Percentiles rank a stretch among this genome's conserved stretches.
Evolutionary conservation across 2,888 invertebrate genomes (phyloP).

Genomic region (Ormia ochracea): DNA sequence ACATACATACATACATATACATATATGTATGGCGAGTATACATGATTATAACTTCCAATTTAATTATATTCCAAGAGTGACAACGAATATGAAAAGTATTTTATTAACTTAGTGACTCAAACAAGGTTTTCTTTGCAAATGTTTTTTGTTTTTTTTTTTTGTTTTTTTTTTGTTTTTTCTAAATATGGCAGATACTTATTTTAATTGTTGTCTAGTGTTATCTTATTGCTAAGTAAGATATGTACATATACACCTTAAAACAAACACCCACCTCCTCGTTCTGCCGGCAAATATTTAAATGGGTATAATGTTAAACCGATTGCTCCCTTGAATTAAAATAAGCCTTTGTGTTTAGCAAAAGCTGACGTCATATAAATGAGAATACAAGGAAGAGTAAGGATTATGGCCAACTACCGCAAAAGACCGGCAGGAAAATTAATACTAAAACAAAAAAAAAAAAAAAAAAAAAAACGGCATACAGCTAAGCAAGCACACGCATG

Average conservation of each 20-base stretch:
- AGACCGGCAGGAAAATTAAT: slow-evolving; percentile 3
- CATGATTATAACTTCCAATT: slow-evolving; percentile 56
- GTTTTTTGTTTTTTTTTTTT: neutral
- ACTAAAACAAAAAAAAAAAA: too few relatives aligned
- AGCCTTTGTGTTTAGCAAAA: neutral
- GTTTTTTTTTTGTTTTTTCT: neutral
- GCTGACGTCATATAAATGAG: slow-evolving; percentile 38
- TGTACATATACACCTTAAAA: slow-evolving; percentile 34
- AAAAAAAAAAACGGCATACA: neutral
- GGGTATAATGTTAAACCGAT: slow-evolving; percentile 1
- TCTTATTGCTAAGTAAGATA: slow-evolving; percentile 40
- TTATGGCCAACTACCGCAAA: slow-evolving; percentile 27
- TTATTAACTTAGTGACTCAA: slow-evolving; percentile 48
- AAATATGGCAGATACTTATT: slow-evolving; percentile 25
- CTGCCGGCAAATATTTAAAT: neutral
- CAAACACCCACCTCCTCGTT: neutral
- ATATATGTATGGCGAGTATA: too few relatives aligned
- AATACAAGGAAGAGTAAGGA: neutral
- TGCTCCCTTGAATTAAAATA: neutral
- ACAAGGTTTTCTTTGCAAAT: slow-evolving; percentile 17
- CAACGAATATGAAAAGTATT: slow-evolving; percentile 1
- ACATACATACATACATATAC: too few relatives aligned
- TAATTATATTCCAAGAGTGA: slow-evolving; percentile 47
- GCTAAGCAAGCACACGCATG: slow-evolving; percentile 49
- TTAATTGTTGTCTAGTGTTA: slow-evolving; percentile 53